phyloP scores from a whole-genome alignment of 2,888 invertebrate genomes.

The Zygaena filipendulae region DNA sequence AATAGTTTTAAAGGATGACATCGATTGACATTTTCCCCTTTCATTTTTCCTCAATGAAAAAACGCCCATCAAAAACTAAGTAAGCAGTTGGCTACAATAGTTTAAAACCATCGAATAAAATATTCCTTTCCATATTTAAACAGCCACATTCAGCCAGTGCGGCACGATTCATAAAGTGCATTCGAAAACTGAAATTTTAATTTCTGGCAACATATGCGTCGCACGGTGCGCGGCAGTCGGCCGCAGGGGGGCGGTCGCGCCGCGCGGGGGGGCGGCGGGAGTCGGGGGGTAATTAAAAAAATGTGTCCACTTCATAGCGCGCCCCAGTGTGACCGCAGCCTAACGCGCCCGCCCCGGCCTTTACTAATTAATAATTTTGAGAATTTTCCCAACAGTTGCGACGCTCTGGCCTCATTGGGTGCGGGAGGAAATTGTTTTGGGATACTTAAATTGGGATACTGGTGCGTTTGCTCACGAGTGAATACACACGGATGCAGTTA shows the following conservation, averaged over 20 bases:
- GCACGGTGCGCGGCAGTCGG: conserved; percentile 17
- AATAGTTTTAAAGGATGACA: too few relatives aligned
- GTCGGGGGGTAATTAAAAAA: conserved; percentile 54
- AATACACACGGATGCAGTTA: too few relatives aligned
- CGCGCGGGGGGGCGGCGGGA: conserved; percentile 16
- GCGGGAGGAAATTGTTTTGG: not conserved
- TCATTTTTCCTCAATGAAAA: too few relatives aligned
- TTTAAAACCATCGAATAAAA: too few relatives aligned
- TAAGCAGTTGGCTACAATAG: too few relatives aligned
- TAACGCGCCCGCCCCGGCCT: conserved; percentile 25
- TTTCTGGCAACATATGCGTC: conserved; percentile 57
- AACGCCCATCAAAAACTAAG: too few relatives aligned
- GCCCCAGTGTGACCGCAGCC: conserved; percentile 35
- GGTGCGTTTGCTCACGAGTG: not conserved
- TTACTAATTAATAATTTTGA: conserved; percentile 54
- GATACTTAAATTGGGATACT: conserved; percentile 1
- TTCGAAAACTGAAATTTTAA: conserved; percentile 56
- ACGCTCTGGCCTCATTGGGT: conserved; percentile 8
- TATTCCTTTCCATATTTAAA: not conserved
- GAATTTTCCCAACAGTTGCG: conserved; percentile 23
- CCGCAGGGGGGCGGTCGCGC: conserved; percentile 17
- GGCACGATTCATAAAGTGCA: conserved; percentile 30
- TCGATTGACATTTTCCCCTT: too few relatives aligned
- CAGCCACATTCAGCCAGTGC: not conserved
- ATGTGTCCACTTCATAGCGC: conserved; percentile 62